Evolutionary conservation across 2,113 vertebrate genomes (phyloP), one percentile per base, ranked within the genome.

Genomic region (Anser brachyrhynchus): DNA sequence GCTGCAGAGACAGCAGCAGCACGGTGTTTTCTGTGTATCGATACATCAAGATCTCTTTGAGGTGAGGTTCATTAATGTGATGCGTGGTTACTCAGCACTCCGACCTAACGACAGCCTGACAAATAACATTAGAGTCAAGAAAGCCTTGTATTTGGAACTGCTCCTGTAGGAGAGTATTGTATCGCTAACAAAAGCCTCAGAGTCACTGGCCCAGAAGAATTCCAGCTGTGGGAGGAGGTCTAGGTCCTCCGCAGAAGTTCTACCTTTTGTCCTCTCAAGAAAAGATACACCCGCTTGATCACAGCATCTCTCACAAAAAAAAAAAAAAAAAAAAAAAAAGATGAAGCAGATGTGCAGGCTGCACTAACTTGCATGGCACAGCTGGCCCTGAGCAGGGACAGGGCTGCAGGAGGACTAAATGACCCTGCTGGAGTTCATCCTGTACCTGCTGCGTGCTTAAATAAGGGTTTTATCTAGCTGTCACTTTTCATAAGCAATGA

Each of bases 11-110:
- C 39, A 74, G 33, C 13, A 78, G 55, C n/a, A 82, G n/a, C 21
- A 46, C 31, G 52, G 5, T 33, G n/a, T 39, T 0, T 2, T 71
- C 37, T 41, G 5, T 52, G 31, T 76, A 28, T 28, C 44, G 39
- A 18, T 16, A 39, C 7, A 13, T 13, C 2, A 10, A 87, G 74
- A 79, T 37, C 46, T 85, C 37, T 19, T 64, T 72, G 37, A 33
- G 9, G 22, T 37, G 16, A 91, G 19, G 31, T 14, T 86, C 25
- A 12, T 66, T 64, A 87, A 29, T 20, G 3, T 20, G 8, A 14
- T 39, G 23, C 49, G 26, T 73, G 0, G 0, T 79, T 71, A 31
- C 22, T 41, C 31, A 71, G 10, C 0, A 0, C 37, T 84, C 29
- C 20, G 39, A 31, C 4, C 9, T 43, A n/a, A 15, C 31, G 7